A percentile compares a stretch with the other conserved stretches of the same genome.
Evolutionary conservation across 2,888 invertebrate species (phyloP).

Genomic region (Marronus borbonicus): DNA sequence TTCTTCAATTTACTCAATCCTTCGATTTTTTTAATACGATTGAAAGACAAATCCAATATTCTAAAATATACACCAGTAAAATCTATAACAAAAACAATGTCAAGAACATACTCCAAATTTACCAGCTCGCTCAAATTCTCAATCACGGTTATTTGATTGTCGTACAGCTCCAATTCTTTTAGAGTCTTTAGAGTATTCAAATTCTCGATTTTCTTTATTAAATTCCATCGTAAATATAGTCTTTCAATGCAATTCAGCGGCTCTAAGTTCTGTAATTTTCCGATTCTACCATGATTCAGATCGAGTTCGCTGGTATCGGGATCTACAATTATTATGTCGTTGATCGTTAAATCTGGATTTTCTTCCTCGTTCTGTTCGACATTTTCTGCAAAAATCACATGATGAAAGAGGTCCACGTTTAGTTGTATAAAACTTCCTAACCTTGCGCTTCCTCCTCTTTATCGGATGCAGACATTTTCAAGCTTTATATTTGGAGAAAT

Average conservation of each 20-base stretch:
- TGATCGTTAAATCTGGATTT: conserved; percentile 68
- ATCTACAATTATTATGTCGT: conserved; percentile 78
- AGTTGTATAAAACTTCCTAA: not conserved
- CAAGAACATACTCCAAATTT: conserved; percentile 86
- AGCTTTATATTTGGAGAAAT: not conserved
- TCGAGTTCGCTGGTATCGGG: conserved; percentile 84
- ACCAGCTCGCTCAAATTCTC: conserved; percentile 90
- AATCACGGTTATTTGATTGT: conserved; percentile 95
- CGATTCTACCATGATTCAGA: conserved; percentile 90
- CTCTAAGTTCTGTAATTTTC: conserved; percentile 88
- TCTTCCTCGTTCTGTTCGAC: conserved; percentile 35
- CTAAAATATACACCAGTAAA: conserved; percentile 70
- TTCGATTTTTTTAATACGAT: conserved; percentile 89
- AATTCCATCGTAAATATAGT: conserved; percentile 93
- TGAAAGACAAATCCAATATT: conserved; percentile 95
- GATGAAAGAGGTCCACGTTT: not conserved
- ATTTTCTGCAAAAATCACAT: not conserved
- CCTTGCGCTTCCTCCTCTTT: not conserved
- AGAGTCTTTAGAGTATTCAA: conserved; percentile 83
- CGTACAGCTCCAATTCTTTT: conserved; percentile 93
- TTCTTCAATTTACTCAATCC: conserved; percentile 84
- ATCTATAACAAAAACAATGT: too few species aligned
- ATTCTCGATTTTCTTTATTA: conserved; percentile 95
- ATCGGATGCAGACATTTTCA: not conserved
- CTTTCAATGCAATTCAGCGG: conserved; percentile 82